Conservation (phyloP, 2,797 vertebrate genomes). For the Sebastes cheni region DNA sequence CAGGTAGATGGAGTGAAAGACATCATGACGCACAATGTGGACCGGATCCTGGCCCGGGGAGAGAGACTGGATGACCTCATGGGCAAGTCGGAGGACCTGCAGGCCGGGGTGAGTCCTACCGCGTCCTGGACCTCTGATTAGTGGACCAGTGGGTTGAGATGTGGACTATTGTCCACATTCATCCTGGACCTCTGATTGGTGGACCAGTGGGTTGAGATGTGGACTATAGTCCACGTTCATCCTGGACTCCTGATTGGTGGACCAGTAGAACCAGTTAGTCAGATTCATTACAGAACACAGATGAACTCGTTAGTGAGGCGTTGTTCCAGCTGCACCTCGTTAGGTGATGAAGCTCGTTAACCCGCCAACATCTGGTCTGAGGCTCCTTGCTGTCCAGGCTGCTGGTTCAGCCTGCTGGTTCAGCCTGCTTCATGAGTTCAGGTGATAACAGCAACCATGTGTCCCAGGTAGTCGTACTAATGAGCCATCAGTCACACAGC, state of each 20-base stretch:
- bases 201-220: no score
- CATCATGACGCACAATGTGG: conserved; percentile 94
- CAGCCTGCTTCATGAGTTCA: neutral
- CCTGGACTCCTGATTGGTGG: no score
- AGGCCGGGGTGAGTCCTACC: conserved; percentile 86
- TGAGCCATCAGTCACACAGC: neutral
- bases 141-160: no score
- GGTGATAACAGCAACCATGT: neutral
- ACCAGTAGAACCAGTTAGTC: neutral
- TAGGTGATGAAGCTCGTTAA: neutral
- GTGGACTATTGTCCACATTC: no score
- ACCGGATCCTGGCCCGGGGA: conserved; percentile 92
- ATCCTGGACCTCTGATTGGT: no score
- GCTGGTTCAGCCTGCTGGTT: no score
- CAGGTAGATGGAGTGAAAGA: conserved; percentile 92
- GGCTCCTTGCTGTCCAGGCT: neutral
- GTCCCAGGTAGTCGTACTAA: neutral
- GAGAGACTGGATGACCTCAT: conserved; percentile 93
- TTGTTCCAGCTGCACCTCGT: neutral
- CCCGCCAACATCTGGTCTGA: neutral
- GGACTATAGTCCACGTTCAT: no score
- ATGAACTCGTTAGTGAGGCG: neutral
- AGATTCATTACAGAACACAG: neutral
- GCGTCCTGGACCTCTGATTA: neutral
- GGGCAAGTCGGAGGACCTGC: conserved; percentile 91